Evolutionary conservation across 2,797 vertebrate species (phyloP).

Genomic region (Spea hammondii): DNA sequence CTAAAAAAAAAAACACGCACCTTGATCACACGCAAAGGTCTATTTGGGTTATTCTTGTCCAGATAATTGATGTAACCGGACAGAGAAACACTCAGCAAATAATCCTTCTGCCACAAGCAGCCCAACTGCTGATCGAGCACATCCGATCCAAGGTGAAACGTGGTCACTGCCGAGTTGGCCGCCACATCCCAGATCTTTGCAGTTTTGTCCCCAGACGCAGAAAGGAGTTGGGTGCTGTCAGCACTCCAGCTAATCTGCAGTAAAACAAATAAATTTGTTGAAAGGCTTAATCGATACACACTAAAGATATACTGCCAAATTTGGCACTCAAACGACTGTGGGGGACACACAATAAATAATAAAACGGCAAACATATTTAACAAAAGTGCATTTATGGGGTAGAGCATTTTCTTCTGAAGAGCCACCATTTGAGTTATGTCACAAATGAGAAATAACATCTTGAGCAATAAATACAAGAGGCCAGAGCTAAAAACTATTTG

Average conservation of each 20-base stretch:
- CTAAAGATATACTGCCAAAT: too few relatives aligned
- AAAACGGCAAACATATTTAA: too few relatives aligned
- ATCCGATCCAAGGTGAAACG: constrained; percentile 85
- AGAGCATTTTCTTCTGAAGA: too few relatives aligned
- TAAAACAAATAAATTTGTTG: constrained; percentile 2
- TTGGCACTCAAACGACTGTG: too few relatives aligned
- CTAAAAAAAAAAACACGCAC: constrained; percentile 59
- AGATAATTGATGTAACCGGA: constrained; percentile 97
- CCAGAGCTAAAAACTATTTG: too few relatives aligned
- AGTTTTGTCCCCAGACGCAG: constrained; percentile 94
- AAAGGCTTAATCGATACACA: neutral
- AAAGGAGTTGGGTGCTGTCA: constrained; percentile 87
- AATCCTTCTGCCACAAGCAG: constrained; percentile 92
- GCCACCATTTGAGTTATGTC: too few relatives aligned
- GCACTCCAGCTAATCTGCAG: constrained; percentile 84
- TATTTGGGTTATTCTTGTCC: constrained; percentile 90
- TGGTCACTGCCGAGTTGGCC: constrained; percentile 76
- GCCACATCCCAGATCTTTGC: constrained; percentile 93
- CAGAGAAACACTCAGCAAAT: constrained; percentile 87
- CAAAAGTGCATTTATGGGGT: too few relatives aligned
- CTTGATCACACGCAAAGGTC: constrained; percentile 85
- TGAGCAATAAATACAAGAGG: too few relatives aligned
- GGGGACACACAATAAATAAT: too few relatives aligned
- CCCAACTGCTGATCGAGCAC: constrained; percentile 93
- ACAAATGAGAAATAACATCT: too few relatives aligned